phyloP scores from a whole-genome alignment of 2,113 vertebrate genomes.

The Xiphias gladius region DNA sequence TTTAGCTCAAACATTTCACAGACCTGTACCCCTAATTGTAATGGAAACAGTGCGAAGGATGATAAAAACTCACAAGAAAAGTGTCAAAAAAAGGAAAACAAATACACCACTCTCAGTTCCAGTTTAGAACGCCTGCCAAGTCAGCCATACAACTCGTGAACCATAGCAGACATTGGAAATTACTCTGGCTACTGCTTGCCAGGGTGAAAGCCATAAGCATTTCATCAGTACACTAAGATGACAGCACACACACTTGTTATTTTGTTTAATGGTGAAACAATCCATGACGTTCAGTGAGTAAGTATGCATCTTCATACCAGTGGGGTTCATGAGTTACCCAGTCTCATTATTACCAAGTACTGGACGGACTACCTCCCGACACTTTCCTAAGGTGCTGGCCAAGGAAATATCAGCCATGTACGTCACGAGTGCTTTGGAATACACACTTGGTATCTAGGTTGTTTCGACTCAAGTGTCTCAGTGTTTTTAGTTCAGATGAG shows the following conservation, averaged over 20 bases:
- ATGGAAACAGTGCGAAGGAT: slow-evolving; percentile 30
- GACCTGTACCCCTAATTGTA: slow-evolving; percentile 17
- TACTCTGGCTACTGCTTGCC: slow-evolving; percentile 15
- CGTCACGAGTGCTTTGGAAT: background rate
- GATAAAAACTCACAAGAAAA: background rate
- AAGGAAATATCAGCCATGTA: background rate
- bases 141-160: slow-evolving; percentile 31
- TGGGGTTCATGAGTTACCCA: background rate
- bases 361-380: background rate
- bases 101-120: slow-evolving; percentile 13
- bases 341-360: no score
- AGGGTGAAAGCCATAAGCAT: slow-evolving; percentile 33
- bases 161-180: slow-evolving; percentile 41
- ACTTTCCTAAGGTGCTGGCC: background rate
- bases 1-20: slow-evolving; percentile 15
- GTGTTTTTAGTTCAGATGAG: background rate
- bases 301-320: background rate
- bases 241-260: slow-evolving; percentile 37
- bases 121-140: slow-evolving; percentile 26
- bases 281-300: background rate
- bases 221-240: slow-evolving; percentile 44
- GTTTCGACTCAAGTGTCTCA: background rate
- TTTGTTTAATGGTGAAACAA: slow-evolving; percentile 19
- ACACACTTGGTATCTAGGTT: background rate
- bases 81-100: slow-evolving; percentile 17